Conservation (phyloP, 2,113 vertebrate genomes). For the Amazona guildingii region DNA sequence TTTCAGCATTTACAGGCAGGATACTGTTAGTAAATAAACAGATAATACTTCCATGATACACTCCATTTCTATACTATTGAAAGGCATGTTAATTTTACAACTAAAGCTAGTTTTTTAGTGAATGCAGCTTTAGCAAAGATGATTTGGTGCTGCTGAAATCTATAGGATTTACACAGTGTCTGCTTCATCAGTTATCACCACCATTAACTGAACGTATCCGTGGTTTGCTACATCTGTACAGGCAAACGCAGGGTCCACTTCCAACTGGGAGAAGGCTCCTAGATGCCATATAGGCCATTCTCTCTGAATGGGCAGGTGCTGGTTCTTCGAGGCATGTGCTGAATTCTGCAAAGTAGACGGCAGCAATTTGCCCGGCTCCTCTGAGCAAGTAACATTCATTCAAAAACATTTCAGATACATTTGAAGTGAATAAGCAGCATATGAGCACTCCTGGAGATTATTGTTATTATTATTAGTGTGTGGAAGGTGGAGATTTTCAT, state of each 20-base stretch:
- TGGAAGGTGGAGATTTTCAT: not conserved
- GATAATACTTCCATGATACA: not conserved
- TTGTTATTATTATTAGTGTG: no score
- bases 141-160: not conserved
- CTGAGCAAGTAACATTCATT: not conserved
- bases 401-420: not conserved
- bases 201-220: not conserved
- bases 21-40: not conserved
- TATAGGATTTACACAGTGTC: not conserved
- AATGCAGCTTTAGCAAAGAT: not conserved
- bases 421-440: not conserved
- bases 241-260: not conserved
- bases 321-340: not conserved
- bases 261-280: not conserved
- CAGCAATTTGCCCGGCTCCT: not conserved
- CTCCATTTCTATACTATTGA: not conserved
- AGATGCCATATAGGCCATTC: not conserved
- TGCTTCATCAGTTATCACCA: not conserved
- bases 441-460: not conserved
- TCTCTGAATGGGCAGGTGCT: not conserved
- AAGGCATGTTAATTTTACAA: not conserved
- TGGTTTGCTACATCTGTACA: not conserved
- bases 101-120: not conserved
- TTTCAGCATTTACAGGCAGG: not conserved
- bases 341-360: not conserved